These are phyloP conservation scores for Amphimallon solstitiale DNA, from an alignment of 2,888 invertebrate species.

Conservation along the genomic window DNA sequence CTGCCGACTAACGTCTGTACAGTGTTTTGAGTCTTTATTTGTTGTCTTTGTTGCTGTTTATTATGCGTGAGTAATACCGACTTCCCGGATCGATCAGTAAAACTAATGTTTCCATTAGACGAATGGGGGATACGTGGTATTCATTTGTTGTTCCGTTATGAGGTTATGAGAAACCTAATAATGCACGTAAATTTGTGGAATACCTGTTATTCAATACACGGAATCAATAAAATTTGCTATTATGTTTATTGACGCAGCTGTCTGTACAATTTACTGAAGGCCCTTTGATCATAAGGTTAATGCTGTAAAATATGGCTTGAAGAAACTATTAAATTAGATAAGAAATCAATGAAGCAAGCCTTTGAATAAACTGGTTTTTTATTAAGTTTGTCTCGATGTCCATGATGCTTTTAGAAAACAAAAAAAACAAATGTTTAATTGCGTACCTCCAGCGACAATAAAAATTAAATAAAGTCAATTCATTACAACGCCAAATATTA, in stretches of 20 bases:
- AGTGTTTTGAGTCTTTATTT: conserved; percentile 23
- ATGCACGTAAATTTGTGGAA: conserved; percentile 11
- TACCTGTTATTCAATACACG: not conserved
- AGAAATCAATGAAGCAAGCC: no score
- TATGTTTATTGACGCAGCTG: not conserved
- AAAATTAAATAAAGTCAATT: no score
- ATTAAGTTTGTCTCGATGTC: no score
- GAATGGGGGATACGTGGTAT: conserved; percentile 26
- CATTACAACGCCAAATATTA: no score
- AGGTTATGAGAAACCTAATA: conserved; percentile 29
- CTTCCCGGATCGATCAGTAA: conserved; percentile 28
- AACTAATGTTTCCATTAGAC: conserved; percentile 33
- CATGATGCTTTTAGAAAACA: no score
- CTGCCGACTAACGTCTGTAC: conserved; percentile 8
- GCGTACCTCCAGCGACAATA: no score
- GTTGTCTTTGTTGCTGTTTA: conserved; percentile 28
- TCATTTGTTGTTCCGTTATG: conserved; percentile 24
- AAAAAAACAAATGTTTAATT: no score
- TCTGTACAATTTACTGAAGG: no score
- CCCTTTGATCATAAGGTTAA: no score
- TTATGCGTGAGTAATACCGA: conserved; percentile 34
- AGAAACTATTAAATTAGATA: no score
- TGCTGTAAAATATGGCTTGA: no score
- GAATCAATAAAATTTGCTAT: conserved; percentile 1
- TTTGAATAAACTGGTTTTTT: no score